These are phyloP conservation scores for Apodemus sylvaticus DNA, from an alignment of 2,113 vertebrate genomes.

Conservation along the genomic window DNA sequence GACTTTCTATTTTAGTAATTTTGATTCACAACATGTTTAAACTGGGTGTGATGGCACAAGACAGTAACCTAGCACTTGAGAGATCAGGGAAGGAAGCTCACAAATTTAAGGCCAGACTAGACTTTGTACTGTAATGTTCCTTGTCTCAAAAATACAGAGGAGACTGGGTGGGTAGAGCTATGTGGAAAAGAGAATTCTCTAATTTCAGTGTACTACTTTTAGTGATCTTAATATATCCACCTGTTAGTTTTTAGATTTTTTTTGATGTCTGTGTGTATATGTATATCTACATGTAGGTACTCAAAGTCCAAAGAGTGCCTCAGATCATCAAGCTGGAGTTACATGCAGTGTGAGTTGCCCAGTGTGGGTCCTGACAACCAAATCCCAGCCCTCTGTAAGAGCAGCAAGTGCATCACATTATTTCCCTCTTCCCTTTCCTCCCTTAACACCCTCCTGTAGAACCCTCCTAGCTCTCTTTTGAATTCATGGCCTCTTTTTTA, in stretches of 20 bases:
- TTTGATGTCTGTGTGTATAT: neutral
- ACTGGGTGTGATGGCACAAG: neutral
- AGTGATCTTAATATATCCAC: constrained; percentile 23
- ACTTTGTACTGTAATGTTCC: neutral
- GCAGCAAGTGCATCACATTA: neutral
- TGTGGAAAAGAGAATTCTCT: constrained; percentile 32
- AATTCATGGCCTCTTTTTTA: neutral
- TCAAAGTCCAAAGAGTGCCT: neutral
- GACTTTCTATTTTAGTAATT: constrained; percentile 13
- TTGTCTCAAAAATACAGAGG: neutral
- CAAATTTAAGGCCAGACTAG: neutral
- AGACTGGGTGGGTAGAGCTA: neutral
- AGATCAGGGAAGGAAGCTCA: neutral
- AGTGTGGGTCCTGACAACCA: neutral
- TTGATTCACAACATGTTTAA: constrained; percentile 26
- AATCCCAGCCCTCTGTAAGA: neutral
- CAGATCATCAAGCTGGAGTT: neutral
- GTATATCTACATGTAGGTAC: neutral
- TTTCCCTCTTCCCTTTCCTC: neutral
- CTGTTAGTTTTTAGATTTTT: neutral
- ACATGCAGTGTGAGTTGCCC: neutral
- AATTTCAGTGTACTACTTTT: neutral
- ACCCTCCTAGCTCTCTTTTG: neutral
- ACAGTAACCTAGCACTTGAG: neutral
- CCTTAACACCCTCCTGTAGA: neutral